Conservation (phyloP, 2,888 invertebrate species). For the Pediacus dermestoides region DNA sequence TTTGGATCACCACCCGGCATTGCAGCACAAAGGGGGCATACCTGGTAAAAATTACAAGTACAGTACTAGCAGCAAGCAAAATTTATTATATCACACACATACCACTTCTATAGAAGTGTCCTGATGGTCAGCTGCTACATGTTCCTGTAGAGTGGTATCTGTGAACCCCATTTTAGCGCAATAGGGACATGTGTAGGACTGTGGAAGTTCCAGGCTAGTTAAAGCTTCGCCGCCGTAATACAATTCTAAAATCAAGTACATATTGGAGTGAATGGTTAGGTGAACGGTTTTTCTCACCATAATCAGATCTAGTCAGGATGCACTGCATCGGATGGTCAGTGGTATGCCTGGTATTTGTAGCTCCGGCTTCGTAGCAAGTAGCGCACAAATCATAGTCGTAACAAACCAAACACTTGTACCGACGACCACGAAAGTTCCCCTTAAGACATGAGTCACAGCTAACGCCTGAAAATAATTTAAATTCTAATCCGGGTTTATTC, state of each 20-base stretch:
- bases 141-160: conserved; percentile 85
- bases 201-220: conserved; percentile 85
- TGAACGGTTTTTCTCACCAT: no score
- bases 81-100: conserved; percentile 37
- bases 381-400: conserved; percentile 99
- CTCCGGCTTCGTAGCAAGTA: conserved; percentile 90
- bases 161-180: conserved; percentile 97
- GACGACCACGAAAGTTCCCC: conserved; percentile 94
- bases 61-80: conserved; percentile 22
- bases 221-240: conserved; percentile 95
- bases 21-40: conserved; percentile 96
- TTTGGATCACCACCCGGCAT: conserved; percentile 96
- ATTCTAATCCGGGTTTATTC: no score
- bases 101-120: conserved; percentile 89
- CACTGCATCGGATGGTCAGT: conserved; percentile 99
- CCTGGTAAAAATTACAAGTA: conserved; percentile 58
- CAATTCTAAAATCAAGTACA: conserved; percentile 63
- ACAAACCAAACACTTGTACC: conserved; percentile 98
- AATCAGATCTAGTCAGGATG: conserved; percentile 94
- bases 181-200: conserved; percentile 96
- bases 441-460: conserved; percentile 99
- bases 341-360: conserved; percentile 87
- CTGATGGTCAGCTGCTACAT: conserved; percentile 86
- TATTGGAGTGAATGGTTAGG: no score
- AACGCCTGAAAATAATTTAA: conserved; percentile 76